Conservation (phyloP, 2,797 vertebrate genomes). For the Coendou prehensilis region DNA sequence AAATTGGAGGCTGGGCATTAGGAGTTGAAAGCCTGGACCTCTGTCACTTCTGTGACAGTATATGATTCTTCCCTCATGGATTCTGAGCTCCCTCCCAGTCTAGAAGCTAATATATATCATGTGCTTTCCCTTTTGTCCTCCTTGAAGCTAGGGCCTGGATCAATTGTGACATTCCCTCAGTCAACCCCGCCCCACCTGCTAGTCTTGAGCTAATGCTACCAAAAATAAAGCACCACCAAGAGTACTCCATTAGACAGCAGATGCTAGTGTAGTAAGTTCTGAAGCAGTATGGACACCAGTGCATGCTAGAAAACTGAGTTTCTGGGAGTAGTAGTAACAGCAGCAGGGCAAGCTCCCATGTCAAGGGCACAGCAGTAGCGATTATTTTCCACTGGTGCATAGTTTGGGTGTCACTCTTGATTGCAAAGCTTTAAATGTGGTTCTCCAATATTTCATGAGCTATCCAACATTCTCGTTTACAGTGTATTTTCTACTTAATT, state of each 20-base stretch:
- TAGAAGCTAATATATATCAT: neutral
- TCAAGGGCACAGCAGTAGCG: neutral
- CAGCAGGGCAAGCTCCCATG: neutral
- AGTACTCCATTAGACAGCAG: neutral
- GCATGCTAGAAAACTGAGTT: neutral
- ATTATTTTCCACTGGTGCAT: neutral
- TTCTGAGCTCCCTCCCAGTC: neutral
- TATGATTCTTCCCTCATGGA: slow-evolving; percentile 14
- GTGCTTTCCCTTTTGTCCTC: neutral
- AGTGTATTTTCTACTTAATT: neutral
- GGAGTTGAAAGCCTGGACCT: neutral
- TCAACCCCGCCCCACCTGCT: neutral
- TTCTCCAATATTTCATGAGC: neutral
- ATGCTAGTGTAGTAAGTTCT: neutral
- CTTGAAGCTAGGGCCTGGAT: neutral
- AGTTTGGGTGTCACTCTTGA: neutral
- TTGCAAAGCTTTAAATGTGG: neutral
- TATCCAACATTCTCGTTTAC: neutral
- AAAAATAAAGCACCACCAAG: neutral
- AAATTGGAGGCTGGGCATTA: neutral
- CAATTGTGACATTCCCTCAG: neutral
- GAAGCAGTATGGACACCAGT: neutral
- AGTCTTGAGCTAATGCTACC: neutral
- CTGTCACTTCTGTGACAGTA: neutral
- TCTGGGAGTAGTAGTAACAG: neutral